Base-by-base conservation (phyloP, 2,888 invertebrate genomes). In the Caenorhabditis zanzibari region DNA sequence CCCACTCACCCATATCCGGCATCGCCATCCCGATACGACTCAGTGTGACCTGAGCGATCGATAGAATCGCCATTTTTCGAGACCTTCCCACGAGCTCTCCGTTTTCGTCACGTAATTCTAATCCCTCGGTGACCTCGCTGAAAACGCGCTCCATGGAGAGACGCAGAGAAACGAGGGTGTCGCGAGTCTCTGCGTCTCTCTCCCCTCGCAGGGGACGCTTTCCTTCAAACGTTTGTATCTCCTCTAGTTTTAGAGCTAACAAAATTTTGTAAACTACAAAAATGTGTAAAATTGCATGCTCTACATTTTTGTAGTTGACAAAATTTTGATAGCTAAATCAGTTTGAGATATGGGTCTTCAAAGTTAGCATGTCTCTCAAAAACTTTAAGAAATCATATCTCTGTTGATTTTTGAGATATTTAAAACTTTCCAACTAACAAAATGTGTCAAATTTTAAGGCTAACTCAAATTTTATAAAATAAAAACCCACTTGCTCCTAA, bases 1-100 rank as follows among this genome's bases (percentile, higher is more conserved):
- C n/a, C n/a, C n/a, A n/a, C 95, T 93, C 93, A 97, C 97, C 95
- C 97, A 98, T 97, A 92, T 96, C 96, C 10, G 98, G 98, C 32
- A 95, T 92, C 0, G 97, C 97, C 98, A 98, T 98, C 64, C 95
- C 93, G 76, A 97, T 95, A 89, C 98, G 94, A 73, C 97, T 97
- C 7, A 97, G 91, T 75, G 96, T 95, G 3, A 98, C 98, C 88
- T 96, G 95, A 0, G 95, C 93, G 82, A 98, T 97, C n/a, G 97
- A 98, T 82, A 94, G 94, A 81, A 94, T 94, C 0, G 98, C 98
- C 0, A 97, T 95, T 32, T 92, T 92, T 64, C 85, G 93, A 26
- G 94, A 94, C 85, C 93, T 93, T 82, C 77, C 85, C 4, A 87
- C 77, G 35, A 86, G 54, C 28, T 83, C 81, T 14, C 84, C 86